Percentiles rank a stretch among this genome's conserved stretches.
phyloP scores from a whole-genome alignment of 2,797 vertebrate species.

The Garrulus glandarius region DNA sequence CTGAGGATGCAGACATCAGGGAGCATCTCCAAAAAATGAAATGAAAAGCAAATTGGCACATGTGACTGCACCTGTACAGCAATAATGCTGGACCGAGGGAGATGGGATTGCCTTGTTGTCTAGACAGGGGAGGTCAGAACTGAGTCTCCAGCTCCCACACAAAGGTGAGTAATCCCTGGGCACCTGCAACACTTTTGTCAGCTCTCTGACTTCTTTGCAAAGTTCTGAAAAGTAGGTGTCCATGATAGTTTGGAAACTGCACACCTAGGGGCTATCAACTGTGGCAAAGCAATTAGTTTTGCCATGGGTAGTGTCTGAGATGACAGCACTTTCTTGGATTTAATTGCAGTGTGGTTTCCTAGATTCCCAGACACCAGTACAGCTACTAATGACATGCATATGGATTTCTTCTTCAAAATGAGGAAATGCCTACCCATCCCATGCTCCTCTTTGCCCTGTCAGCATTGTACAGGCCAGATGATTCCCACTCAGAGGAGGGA shows the following conservation, averaged over 20 bases:
- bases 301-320: neutral
- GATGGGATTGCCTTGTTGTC: neutral
- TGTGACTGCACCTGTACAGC: neutral
- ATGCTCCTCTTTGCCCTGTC: neutral
- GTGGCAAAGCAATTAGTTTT: neutral
- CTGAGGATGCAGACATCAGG: neutral
- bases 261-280: neutral
- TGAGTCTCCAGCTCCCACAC: neutral
- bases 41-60: neutral
- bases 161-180: neutral
- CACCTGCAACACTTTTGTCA: neutral
- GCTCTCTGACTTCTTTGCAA: neutral
- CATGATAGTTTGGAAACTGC: neutral
- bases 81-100: neutral
- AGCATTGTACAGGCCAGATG: neutral
- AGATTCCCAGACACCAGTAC: neutral
- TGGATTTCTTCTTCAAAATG: neutral
- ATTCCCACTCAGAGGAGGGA: neutral
- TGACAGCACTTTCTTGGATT: neutral
- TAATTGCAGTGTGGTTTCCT: neutral
- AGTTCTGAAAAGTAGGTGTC: neutral
- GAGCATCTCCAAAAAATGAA: neutral
- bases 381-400: neutral
- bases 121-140: rapidly evolving
- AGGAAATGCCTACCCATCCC: neutral